These are phyloP conservation scores for Drosophila vallismaia DNA, from an alignment of 2,888 invertebrate genomes.

Conservation along the genomic window DNA sequence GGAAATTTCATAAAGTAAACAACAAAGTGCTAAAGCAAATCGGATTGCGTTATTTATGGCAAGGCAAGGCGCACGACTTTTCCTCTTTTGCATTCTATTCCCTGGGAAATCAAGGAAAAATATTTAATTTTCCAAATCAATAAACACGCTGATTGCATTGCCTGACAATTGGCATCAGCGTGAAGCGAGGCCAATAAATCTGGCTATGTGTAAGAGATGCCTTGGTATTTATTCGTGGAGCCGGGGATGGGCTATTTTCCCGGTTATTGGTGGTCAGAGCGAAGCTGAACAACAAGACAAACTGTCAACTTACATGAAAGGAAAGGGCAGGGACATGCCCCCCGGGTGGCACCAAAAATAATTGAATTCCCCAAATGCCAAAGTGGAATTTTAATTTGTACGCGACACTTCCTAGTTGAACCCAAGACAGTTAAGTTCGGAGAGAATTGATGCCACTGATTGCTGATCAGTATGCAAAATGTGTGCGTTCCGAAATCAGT, in stretches of 20 bases:
- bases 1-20: slow-evolving; percentile 52
- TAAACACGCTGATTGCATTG: slow-evolving; percentile 79
- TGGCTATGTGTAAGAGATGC: slow-evolving; percentile 46
- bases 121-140: slow-evolving; percentile 80
- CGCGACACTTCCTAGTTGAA: slow-evolving; percentile 52
- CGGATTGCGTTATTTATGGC: slow-evolving; percentile 67
- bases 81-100: slow-evolving; percentile 33
- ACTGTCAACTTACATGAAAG: slow-evolving; percentile 69
- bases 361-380: slow-evolving; percentile 82
- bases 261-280: slow-evolving; percentile 64
- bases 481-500: slow-evolving; percentile 79
- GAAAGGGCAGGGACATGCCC: slow-evolving; percentile 41
- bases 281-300: slow-evolving; percentile 37
- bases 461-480: slow-evolving; percentile 81
- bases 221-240: slow-evolving; percentile 28
- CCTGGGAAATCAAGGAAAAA: slow-evolving; percentile 41
- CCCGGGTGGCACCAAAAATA: slow-evolving; percentile 53
- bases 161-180: slow-evolving; percentile 70
- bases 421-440: slow-evolving; percentile 5
- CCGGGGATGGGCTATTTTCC: slow-evolving; percentile 26
- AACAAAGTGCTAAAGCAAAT: slow-evolving; percentile 47
- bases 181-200: slow-evolving; percentile 61
- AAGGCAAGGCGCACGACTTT: slow-evolving; percentile 54
- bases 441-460: slow-evolving; percentile 58
- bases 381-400: slow-evolving; percentile 81